phyloP scores from a whole-genome alignment of 2,113 vertebrate genomes.

The Ursus arctos region DNA sequence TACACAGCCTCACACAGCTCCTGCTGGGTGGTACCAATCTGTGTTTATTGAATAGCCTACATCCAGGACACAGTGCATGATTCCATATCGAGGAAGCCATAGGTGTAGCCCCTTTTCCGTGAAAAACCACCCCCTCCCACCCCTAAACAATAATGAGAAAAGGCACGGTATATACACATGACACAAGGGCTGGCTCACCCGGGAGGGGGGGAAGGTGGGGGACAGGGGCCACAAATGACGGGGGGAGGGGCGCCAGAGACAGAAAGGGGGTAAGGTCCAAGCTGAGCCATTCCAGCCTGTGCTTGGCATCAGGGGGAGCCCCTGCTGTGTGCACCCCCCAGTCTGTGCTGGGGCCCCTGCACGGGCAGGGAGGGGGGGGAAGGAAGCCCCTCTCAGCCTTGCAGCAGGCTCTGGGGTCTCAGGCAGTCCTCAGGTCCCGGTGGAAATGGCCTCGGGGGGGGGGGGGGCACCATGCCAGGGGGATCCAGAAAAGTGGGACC shows the following conservation, averaged over 20 bases:
- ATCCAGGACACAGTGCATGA: conserved; percentile 56
- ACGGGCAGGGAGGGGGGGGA: neutral
- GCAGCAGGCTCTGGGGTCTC: neutral
- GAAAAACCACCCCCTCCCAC: conserved; percentile 46
- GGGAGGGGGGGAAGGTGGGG: neutral
- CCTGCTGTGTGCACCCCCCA: neutral
- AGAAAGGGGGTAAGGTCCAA: neutral
- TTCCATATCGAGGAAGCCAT: conserved; percentile 55
- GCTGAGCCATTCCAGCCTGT: neutral
- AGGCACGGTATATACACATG: conserved; percentile 76
- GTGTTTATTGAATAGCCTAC: conserved; percentile 80
- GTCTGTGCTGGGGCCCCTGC: neutral
- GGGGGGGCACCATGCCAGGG: neutral
- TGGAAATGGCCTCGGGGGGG: neutral
- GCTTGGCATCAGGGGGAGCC: neutral
- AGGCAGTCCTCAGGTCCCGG: neutral
- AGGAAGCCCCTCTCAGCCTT: neutral
- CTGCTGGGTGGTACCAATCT: conserved; percentile 58
- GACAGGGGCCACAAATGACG: conserved; percentile 20
- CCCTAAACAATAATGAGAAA: conserved; percentile 53
- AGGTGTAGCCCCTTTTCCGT: conserved; percentile 5
- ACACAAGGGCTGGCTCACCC: conserved; percentile 50
- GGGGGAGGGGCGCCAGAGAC: neutral
- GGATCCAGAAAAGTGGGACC: neutral
- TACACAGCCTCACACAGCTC: conserved; percentile 63